Base-by-base conservation (phyloP, 2,113 vertebrate genomes). In the Rana temporaria region DNA sequence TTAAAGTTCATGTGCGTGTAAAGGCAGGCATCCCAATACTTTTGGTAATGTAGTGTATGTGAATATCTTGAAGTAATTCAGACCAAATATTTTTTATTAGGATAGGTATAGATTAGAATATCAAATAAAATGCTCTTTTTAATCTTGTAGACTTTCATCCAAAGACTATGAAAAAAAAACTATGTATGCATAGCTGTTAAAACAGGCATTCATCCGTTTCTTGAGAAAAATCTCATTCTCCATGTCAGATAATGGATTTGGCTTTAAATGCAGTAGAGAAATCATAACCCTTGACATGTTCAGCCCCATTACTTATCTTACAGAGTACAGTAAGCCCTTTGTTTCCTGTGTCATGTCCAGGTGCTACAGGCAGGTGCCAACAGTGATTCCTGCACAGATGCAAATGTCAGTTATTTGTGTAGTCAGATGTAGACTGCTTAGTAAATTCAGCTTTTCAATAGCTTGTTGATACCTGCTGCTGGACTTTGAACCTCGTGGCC, bases 161-260 rank as follows among this genome's bases (percentile, higher is more conserved):
- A 30, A 56, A 30, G 16, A 72, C 7, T 57, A 11, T 72, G 24
- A 11, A 1, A 62, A 62, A 68, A 57, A 30, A 68, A 24, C 22
- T 66, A 67, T 79, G 64, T 68, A 56, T 57, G 30, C 77, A 79
- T 65, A 79, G 77, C 65, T 69, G 78, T 55, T 57, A 65, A n/a
- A 17, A 8, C 11, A 30, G n/a, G 24, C 18, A 65, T 38, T 38
- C 53, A 69, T 32, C 34, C 16, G 32, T 9, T 69, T 34, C 18
- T 19, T 42, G 19, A 69, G 42, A 60, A 57, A 57, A 68, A n/a
- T 24, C n/a, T 38, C 48, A 69, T 69, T 57, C 53, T 59, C 24
- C 19, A 38, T 79, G 34, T 66, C 2, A 56, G 26, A 32, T 57
- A 79, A 67, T 34, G 53, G 63, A 34, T 22, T 67, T 67, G 63